Evolutionary conservation across 2,888 invertebrate genomes (phyloP).

Genomic region (Monopis laevigella): DNA sequence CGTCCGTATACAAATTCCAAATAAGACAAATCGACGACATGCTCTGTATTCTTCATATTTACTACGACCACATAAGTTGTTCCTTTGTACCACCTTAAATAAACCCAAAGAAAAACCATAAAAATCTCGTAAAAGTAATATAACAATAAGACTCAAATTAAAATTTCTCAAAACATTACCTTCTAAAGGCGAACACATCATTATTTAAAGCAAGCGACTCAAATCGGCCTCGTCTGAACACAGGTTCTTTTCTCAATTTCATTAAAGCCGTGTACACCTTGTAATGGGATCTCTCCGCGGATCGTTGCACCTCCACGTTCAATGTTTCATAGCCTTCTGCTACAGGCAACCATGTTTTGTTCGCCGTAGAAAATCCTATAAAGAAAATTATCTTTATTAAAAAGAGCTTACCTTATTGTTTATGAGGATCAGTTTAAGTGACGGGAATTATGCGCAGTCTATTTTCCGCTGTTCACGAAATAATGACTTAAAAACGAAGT

Average conservation of each 20-base stretch:
- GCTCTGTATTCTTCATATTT: slow-evolving; percentile 48
- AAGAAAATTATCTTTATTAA: no score
- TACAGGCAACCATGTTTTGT: slow-evolving; percentile 74
- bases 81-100: slow-evolving; percentile 37
- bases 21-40: slow-evolving; percentile 39
- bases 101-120: not conserved
- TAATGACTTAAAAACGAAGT: no score
- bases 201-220: slow-evolving; percentile 60
- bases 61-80: slow-evolving; percentile 53
- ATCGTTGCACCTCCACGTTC: slow-evolving; percentile 67
- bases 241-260: slow-evolving; percentile 56
- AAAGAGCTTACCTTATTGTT: no score
- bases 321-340: slow-evolving; percentile 66
- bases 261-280: slow-evolving; percentile 70
- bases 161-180: slow-evolving; percentile 34
- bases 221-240: slow-evolving; percentile 62
- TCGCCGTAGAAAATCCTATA: slow-evolving; percentile 68
- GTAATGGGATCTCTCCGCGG: slow-evolving; percentile 61
- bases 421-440: no score
- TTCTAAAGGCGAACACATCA: slow-evolving; percentile 63
- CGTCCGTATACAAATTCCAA: slow-evolving; percentile 46
- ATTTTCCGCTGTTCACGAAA: no score
- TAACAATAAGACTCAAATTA: no score
- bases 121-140: not conserved
- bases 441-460: no score